Evolutionary conservation across 1,140 invertebrate genomes (phyloP).

Genomic region (Saccostrea glomerata): DNA sequence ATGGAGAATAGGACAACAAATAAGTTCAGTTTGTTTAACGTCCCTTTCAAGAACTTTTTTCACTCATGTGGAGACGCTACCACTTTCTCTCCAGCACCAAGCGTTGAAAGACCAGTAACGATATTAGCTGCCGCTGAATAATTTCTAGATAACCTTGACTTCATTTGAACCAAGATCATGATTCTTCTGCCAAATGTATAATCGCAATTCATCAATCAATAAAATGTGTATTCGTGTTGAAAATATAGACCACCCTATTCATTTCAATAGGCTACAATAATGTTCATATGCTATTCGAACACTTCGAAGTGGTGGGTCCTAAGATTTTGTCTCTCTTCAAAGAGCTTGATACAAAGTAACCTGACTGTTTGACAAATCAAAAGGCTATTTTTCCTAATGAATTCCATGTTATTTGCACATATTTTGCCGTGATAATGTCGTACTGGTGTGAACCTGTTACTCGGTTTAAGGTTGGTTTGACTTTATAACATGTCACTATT

Average conservation of each 20-base stretch:
- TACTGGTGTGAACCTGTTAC: background rate
- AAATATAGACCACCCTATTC: background rate
- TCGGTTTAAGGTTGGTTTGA: background rate
- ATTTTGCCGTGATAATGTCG: background rate
- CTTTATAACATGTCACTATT: conserved; percentile 3
- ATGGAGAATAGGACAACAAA: no score
- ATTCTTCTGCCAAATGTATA: background rate
- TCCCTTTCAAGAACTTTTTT: no score
- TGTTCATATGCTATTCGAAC: background rate
- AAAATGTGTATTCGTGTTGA: background rate
- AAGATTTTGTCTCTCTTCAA: background rate
- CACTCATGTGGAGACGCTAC: no score
- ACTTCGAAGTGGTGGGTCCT: background rate
- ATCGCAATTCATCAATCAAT: background rate
- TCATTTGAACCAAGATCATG: conserved; percentile 19
- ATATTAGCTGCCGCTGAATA: background rate
- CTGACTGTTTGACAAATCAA: background rate
- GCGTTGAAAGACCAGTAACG: background rate
- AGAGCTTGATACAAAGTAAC: background rate
- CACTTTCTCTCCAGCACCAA: no score
- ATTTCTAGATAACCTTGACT: background rate
- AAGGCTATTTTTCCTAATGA: background rate
- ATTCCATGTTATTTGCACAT: conserved; percentile 25
- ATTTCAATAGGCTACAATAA: background rate
- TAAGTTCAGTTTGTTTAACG: no score